Conservation (phyloP, 2,797 vertebrate species). For the Intellagama lesueurii region DNA sequence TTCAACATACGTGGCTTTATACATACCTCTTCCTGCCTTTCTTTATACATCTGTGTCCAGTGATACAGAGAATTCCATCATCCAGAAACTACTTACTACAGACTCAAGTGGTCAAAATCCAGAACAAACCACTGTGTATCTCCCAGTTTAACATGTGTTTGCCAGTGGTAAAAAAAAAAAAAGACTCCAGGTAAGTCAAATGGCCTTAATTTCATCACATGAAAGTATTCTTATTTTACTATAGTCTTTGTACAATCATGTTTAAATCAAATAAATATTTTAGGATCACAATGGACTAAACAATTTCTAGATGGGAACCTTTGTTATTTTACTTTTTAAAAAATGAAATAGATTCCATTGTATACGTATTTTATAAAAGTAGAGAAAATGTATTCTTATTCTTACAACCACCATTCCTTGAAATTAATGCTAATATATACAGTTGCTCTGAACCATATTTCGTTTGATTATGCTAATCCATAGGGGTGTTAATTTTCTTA, state of each 20-base stretch:
- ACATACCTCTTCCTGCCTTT: constrained; percentile 56
- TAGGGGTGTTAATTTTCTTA: constrained; percentile 77
- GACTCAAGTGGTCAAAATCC: background rate
- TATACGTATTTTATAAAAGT: constrained; percentile 60
- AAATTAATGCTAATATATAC: constrained; percentile 75
- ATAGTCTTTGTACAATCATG: background rate
- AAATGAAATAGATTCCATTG: constrained; percentile 54
- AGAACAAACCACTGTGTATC: constrained; percentile 16
- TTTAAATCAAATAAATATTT: constrained; percentile 10
- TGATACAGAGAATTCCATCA: constrained; percentile 59
- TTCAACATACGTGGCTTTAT: constrained; percentile 65
- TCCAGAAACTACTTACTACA: background rate
- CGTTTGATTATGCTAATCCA: constrained; percentile 77
- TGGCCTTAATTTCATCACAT: background rate
- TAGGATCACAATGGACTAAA: background rate
- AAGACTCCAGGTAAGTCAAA: background rate
- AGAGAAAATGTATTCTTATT: constrained; percentile 60
- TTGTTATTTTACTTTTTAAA: constrained; percentile 54
- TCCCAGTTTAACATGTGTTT: background rate
- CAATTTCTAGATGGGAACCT: background rate
- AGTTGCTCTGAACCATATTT: constrained; percentile 76
- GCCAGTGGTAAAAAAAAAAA: background rate
- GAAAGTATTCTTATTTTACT: constrained; percentile 4
- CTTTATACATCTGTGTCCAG: constrained; percentile 48
- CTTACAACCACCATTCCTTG: constrained; percentile 67